Evolutionary conservation across 2,888 invertebrate species (phyloP).

Genomic region (Platycnemis pennipes): DNA sequence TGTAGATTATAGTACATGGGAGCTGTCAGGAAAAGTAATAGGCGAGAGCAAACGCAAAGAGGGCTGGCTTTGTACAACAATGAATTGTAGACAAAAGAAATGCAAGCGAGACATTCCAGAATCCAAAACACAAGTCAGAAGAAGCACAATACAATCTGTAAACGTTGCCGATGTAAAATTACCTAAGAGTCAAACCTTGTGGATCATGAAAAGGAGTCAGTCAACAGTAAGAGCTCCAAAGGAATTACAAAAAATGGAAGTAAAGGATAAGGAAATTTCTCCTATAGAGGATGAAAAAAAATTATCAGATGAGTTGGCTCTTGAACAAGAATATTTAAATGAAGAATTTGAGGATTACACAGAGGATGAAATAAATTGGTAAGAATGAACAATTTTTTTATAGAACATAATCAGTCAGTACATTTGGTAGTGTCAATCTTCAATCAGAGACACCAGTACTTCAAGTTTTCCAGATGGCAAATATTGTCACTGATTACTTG

Average conservation of each 20-base stretch:
- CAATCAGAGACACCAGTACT: not conserved
- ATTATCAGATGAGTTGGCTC: not conserved
- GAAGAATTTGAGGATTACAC: conserved; percentile 46
- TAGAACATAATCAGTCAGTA: not conserved
- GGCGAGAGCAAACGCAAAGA: not conserved
- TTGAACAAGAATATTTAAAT: conserved; percentile 51
- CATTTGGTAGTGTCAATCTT: not conserved
- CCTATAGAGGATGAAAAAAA: not conserved
- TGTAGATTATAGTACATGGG: not conserved
- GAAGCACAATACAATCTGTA: not conserved
- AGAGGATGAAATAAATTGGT: not conserved
- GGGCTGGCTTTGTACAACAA: not conserved
- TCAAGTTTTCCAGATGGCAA: too few relatives aligned
- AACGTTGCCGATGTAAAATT: not conserved
- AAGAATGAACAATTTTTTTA: not conserved
- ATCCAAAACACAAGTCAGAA: not conserved
- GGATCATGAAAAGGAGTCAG: not conserved
- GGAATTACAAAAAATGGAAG: not conserved
- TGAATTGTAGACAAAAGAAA: not conserved
- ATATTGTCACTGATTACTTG: too few relatives aligned
- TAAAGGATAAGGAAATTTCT: not conserved
- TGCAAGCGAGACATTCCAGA: too few relatives aligned
- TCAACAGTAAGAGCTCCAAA: not conserved
- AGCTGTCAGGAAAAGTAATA: not conserved
- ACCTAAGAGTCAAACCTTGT: not conserved